Evolutionary conservation across 2,113 vertebrate species (phyloP).

Genomic region (Neolamprologus falcicula): DNA sequence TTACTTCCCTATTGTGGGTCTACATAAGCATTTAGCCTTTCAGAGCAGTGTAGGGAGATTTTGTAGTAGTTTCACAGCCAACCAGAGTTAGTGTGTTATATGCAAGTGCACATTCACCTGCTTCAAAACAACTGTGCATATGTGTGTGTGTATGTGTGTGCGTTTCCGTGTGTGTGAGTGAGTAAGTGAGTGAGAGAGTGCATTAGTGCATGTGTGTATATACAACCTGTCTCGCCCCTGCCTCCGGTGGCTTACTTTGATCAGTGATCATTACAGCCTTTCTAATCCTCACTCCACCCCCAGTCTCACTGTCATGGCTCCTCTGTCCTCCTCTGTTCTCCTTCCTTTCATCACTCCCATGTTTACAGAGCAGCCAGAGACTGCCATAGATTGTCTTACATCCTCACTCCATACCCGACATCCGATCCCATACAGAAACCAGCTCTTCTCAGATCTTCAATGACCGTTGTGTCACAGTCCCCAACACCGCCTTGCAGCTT

Average conservation of each 20-base stretch:
- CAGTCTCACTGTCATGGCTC: conserved; percentile 71
- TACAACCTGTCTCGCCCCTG: conserved; percentile 64
- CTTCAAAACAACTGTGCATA: background rate
- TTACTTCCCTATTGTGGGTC: background rate
- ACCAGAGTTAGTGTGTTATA: background rate
- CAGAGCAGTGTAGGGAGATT: background rate
- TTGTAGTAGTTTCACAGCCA: conserved; percentile 1
- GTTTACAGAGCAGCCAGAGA: conserved; percentile 72
- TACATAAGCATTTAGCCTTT: background rate
- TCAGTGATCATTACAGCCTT: conserved; percentile 74
- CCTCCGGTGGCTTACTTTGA: conserved; percentile 73
- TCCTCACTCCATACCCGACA: conserved; percentile 70
- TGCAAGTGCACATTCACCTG: conserved; percentile 48
- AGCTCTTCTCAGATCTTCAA: conserved; percentile 67
- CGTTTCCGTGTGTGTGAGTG: background rate
- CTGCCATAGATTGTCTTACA: conserved; percentile 77
- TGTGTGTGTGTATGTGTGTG: background rate
- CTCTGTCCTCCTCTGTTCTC: conserved; percentile 70
- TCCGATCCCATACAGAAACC: conserved; percentile 67
- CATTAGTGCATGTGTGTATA: conserved; percentile 13
- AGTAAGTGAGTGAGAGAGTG: background rate
- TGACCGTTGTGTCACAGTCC: conserved; percentile 63
- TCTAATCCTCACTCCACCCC: conserved; percentile 70
- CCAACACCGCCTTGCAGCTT: conserved; percentile 30
- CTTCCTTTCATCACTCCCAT: conserved; percentile 72